Percentiles rank a stretch among this genome's conserved stretches.
Evolutionary conservation across 2,888 invertebrate species (phyloP).

Genomic region (Coelinius sp.): DNA sequence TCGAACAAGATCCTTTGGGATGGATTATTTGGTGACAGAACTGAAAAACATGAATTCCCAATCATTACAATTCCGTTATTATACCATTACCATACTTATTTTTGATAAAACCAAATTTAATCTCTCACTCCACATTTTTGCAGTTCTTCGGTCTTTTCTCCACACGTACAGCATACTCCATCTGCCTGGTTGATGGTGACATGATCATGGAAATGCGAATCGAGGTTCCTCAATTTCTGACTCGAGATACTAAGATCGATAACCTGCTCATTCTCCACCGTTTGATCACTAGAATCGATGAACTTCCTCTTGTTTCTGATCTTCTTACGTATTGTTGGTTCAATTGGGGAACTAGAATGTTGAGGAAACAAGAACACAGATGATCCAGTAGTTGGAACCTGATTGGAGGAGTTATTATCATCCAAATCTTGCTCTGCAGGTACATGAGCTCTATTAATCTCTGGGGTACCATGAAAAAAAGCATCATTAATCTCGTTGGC

Average conservation of each 20-base stretch:
- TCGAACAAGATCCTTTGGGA: neutral
- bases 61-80: neutral
- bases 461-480: too few species aligned
- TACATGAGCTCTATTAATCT: neutral
- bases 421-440: neutral
- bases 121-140: neutral
- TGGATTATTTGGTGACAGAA: neutral
- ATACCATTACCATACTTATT: neutral
- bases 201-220: too few species aligned
- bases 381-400: neutral
- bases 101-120: neutral
- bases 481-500: too few species aligned
- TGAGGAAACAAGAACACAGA: neutral
- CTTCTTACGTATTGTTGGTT: neutral
- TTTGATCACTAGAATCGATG: neutral
- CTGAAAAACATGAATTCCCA: neutral
- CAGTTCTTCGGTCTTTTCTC: neutral
- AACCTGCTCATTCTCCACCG: too few species aligned
- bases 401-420: neutral
- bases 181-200: too few species aligned
- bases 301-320: neutral
- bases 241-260: too few species aligned
- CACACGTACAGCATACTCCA: neutral
- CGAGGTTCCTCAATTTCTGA: too few species aligned
- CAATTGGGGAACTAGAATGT: neutral